Evolutionary conservation across 2,888 invertebrate genomes (phyloP).

Genomic region (Dynastes hyllus): DNA sequence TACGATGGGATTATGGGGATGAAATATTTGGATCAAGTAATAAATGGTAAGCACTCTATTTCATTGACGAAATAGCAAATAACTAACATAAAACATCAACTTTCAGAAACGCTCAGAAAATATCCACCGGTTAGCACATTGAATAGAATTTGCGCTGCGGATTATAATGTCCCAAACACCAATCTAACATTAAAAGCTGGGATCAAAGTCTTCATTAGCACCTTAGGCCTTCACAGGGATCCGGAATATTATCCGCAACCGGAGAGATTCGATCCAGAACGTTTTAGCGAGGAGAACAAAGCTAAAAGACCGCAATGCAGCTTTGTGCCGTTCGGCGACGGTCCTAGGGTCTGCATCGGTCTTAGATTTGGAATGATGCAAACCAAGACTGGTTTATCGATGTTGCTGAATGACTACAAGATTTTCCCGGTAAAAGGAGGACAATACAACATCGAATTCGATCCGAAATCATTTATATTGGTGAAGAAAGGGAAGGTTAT

Average conservation of each 20-base stretch:
- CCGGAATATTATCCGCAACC: conserved; percentile 51
- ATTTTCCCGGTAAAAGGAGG: conserved; percentile 9
- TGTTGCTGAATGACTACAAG: conserved; percentile 44
- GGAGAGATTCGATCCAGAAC: conserved; percentile 44
- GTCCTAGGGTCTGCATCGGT: conserved; percentile 46
- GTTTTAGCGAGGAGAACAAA: conserved; percentile 48
- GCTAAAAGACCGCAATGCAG: not conserved
- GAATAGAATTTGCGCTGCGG: conserved; percentile 22
- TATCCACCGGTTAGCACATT: conserved; percentile 31
- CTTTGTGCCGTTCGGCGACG: conserved; percentile 43
- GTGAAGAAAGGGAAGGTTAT: conserved; percentile 24
- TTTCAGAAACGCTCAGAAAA: conserved; percentile 47
- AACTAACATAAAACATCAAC: too few relatives aligned
- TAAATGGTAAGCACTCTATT: conserved; percentile 61
- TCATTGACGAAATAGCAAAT: too few relatives aligned
- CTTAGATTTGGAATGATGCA: conserved; percentile 47
- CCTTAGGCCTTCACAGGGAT: conserved; percentile 44
- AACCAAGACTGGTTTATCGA: conserved; percentile 38
- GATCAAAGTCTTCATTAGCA: conserved; percentile 42
- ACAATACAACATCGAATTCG: conserved; percentile 40
- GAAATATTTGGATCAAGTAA: conserved; percentile 70
- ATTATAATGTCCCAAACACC: conserved; percentile 36
- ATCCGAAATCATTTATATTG: conserved; percentile 27
- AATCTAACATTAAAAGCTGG: conserved; percentile 1
- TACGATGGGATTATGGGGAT: conserved; percentile 70